Percentiles rank a stretch among this genome's conserved stretches.
Evolutionary conservation across 2,888 invertebrate species (phyloP).

Genomic region (Drosophila prostipennis): DNA sequence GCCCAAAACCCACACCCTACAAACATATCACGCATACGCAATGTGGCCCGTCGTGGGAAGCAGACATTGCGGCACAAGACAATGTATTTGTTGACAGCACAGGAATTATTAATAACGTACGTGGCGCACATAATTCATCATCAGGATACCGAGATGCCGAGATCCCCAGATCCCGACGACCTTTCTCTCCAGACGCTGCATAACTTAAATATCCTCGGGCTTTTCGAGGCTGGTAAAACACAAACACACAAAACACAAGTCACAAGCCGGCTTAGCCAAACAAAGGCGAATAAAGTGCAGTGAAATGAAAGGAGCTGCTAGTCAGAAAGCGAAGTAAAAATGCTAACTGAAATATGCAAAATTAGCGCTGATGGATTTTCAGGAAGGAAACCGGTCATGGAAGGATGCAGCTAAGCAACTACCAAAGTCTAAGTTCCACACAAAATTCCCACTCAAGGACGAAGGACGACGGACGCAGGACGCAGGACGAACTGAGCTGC

Average conservation of each 20-base stretch:
- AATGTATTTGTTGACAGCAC: slow-evolving; percentile 81
- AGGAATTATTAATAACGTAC: slow-evolving; percentile 82
- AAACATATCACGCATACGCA: slow-evolving; percentile 78
- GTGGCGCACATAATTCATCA: slow-evolving; percentile 80
- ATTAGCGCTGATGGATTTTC: slow-evolving; percentile 80
- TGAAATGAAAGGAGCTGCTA: slow-evolving; percentile 9
- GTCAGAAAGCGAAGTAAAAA: slow-evolving; percentile 33
- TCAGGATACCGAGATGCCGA: slow-evolving; percentile 28
- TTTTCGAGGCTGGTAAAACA: slow-evolving; percentile 55
- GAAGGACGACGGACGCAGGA: slow-evolving; percentile 18
- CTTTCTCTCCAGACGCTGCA: slow-evolving; percentile 34
- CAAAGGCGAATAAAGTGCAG: slow-evolving; percentile 53
- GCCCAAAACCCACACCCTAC: slow-evolving; percentile 11
- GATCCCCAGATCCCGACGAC: slow-evolving; percentile 37
- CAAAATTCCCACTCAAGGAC: slow-evolving; percentile 25
- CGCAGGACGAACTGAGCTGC: slow-evolving; percentile 31
- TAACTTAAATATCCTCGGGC: slow-evolving; percentile 56
- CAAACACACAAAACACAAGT: slow-evolving; percentile 52
- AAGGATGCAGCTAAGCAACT: slow-evolving; percentile 76
- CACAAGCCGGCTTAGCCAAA: slow-evolving; percentile 74
- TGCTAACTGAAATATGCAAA: slow-evolving; percentile 76
- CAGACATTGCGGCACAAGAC: slow-evolving; percentile 32
- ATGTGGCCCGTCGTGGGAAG: slow-evolving; percentile 36
- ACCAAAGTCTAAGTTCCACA: slow-evolving; percentile 58
- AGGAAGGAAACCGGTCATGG: slow-evolving; percentile 72